A percentile compares a stretch with the other conserved stretches of the same genome.
Conservation (phyloP, 2,888 invertebrate genomes). For the Artemia sinica region DNA sequence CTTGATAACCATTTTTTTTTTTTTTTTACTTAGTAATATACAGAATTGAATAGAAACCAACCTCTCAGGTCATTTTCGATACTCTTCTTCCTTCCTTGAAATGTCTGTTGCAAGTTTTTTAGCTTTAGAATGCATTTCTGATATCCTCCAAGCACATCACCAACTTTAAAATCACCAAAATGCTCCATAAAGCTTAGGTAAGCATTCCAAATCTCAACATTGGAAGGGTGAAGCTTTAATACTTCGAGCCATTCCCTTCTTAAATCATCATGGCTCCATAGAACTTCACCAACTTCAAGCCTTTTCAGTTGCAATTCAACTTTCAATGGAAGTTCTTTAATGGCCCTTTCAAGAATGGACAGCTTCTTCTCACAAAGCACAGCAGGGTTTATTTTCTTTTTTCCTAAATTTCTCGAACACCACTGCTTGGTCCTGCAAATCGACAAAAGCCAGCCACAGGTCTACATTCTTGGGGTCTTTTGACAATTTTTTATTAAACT, state of each 20-base stretch:
- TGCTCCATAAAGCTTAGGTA: background rate
- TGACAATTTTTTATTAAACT: conserved; percentile 8
- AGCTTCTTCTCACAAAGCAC: background rate
- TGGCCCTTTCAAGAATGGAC: background rate
- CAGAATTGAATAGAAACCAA: background rate
- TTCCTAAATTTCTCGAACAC: background rate
- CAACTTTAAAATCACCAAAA: background rate
- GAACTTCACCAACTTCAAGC: background rate
- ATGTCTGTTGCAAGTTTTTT: background rate
- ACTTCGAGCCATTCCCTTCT: background rate
- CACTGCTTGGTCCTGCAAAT: conserved; percentile 7
- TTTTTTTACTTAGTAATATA: too few relatives aligned
- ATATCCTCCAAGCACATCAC: conserved; percentile 3
- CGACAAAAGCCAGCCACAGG: conserved; percentile 7
- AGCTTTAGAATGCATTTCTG: background rate
- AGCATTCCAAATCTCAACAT: background rate
- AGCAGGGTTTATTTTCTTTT: background rate
- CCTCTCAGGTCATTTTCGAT: background rate
- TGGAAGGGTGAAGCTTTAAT: background rate
- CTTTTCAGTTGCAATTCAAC: background rate
- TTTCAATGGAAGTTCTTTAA: background rate
- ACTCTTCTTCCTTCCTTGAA: background rate
- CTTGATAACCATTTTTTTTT: too few relatives aligned
- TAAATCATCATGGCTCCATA: background rate
- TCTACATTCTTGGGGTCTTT: background rate